Conservation (phyloP, 1,140 invertebrate species). For the Stegodyphus dumicola region DNA sequence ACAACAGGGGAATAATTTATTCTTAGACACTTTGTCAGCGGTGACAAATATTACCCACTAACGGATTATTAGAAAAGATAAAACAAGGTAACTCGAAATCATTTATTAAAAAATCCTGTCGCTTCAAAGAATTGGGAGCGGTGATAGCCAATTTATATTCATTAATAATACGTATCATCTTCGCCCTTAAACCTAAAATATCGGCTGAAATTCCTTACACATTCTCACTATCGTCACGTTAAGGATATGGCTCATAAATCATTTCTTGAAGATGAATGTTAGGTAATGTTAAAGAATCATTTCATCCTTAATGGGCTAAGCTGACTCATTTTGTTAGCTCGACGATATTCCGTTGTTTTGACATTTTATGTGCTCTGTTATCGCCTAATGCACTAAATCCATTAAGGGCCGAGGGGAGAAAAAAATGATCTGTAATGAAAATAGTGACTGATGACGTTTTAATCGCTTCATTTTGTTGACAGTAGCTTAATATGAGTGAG, state of each 20-base stretch:
- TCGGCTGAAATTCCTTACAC: constrained; percentile 42
- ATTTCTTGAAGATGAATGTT: constrained; percentile 40
- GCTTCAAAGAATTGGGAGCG: constrained; percentile 27
- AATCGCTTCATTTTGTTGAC: constrained; percentile 57
- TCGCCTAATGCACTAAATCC: constrained; percentile 46
- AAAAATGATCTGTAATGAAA: constrained; percentile 42
- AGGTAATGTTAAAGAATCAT: constrained; percentile 37
- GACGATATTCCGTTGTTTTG: constrained; percentile 55
- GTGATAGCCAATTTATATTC: constrained; percentile 58
- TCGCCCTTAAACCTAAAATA: constrained; percentile 48
- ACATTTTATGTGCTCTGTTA: constrained; percentile 57
- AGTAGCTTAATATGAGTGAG: constrained; percentile 40
- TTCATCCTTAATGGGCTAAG: constrained; percentile 42
- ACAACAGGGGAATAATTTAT: constrained; percentile 26
- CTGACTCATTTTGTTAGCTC: constrained; percentile 56
- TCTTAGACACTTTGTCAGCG: constrained; percentile 55
- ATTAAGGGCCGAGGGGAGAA: constrained; percentile 22
- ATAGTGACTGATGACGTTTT: constrained; percentile 55
- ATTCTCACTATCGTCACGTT: constrained; percentile 14
- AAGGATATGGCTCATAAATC: constrained; percentile 36
- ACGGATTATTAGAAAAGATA: constrained; percentile 59
- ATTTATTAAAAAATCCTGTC: constrained; percentile 56
- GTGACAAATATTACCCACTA: constrained; percentile 55
- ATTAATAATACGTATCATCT: constrained; percentile 57
- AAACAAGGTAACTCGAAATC: constrained; percentile 52